Evolutionary conservation across 2,888 invertebrate species (phyloP), one percentile per base, ranked within the genome.

Genomic region (Sisyra nigra): DNA sequence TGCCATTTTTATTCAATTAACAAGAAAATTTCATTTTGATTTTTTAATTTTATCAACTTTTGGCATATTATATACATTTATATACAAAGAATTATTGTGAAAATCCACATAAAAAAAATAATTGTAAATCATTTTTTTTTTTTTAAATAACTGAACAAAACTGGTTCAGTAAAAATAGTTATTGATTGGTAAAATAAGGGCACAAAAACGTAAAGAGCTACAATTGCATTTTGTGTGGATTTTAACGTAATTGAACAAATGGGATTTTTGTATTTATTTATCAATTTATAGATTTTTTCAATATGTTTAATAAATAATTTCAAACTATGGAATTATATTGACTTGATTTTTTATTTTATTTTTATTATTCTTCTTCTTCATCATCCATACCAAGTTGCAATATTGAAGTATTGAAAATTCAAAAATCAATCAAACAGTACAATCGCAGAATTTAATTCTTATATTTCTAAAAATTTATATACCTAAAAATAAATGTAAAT

Each of bases 221-320:
- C 2, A 18, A 11, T 37, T n/a, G 19, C 9, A 18, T 10, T 37
- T 37, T 37, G 17, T 37, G 8, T 18, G 19, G 19, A 18, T 18
- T 37, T 37, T 37, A n/a, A 37, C 14, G 9, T 6, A 33, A 33
- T 14, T 14, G 19, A 37, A 18, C 37, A 37, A 18, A 19, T 37
- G 37, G 37, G 37, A 37, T 18, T 37, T 33, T 37, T 37, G 37
- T 37, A 37, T 37, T 37, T 37, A 37, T 37, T 37, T 37, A 37
- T 37, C 37, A 19, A 37, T 37, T 37, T 37, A 37, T 37, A 37
- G 37, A 18, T 37, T 33, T 37, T 37, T 37, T 37, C 18, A 37
- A 18, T 37, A 37, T 37, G 37, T 37, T 37, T 37, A 37, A 37
- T 15, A 37, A 37, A 37, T 19, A 37, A 37, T 37, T 37, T 37